Evolutionary conservation across 2,797 vertebrate genomes (phyloP).

Genomic region (Carduelis carduelis): DNA sequence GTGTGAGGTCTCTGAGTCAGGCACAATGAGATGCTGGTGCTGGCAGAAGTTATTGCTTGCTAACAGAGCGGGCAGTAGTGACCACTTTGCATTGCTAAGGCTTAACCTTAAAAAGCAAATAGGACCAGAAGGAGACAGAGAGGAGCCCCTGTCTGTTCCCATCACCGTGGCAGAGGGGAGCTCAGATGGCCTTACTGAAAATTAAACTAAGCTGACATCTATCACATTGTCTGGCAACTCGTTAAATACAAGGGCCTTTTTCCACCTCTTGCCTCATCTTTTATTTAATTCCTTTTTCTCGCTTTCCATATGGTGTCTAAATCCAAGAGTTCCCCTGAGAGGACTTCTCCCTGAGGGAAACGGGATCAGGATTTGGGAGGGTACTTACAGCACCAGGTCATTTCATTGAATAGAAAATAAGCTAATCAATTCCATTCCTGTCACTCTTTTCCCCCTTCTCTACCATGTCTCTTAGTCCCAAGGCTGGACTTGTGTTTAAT

Average conservation of each 20-base stretch:
- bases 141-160: not conserved
- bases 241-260: not conserved
- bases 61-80: not conserved
- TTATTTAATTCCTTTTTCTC: slow-evolving; percentile 42
- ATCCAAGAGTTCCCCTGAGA: not conserved
- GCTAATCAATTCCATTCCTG: not conserved
- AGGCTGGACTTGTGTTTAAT: not conserved
- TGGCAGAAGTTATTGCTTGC: not conserved
- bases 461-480: not conserved
- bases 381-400: not conserved
- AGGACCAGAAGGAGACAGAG: not conserved
- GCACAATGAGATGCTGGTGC: not conserved
- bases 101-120: not conserved
- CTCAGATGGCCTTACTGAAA: not conserved
- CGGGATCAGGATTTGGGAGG: not conserved
- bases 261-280: slow-evolving; percentile 24
- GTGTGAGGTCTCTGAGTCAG: not conserved
- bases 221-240: not conserved
- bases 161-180: not conserved
- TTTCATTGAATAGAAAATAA: not conserved
- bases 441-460: not conserved
- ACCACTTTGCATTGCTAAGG: not conserved
- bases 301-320: slow-evolving; percentile 9
- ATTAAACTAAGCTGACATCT: not conserved
- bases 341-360: not conserved